These are phyloP conservation scores for Triplophysa tibetana DNA, from an alignment of 2,113 vertebrate species.

Conservation along the genomic window DNA sequence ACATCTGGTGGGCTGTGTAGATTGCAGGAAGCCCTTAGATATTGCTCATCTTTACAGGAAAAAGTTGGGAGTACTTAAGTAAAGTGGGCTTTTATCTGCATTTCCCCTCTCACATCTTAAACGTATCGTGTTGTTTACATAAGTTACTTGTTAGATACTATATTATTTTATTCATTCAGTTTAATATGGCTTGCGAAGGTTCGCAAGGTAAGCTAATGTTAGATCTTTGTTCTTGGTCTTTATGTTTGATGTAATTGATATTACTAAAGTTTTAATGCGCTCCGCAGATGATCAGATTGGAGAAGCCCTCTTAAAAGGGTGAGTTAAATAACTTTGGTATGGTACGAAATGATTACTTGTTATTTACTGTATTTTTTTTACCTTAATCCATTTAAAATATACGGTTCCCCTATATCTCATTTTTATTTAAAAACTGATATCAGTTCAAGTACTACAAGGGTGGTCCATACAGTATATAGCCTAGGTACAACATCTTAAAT, in stretches of 20 bases:
- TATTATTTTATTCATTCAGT: background rate
- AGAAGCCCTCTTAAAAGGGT: slow-evolving; percentile 41
- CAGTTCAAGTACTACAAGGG: too few relatives aligned
- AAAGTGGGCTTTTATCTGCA: background rate
- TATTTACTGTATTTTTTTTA: background rate
- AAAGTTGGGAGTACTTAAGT: background rate
- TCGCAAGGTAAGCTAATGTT: slow-evolving; percentile 16
- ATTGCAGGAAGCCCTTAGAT: background rate
- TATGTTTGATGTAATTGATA: background rate
- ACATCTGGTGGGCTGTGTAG: background rate
- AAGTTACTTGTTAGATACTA: too few relatives aligned
- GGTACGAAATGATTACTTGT: background rate
- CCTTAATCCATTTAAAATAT: too few relatives aligned
- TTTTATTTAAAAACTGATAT: too few relatives aligned
- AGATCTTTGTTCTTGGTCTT: background rate
- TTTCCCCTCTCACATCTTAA: background rate
- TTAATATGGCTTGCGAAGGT: slow-evolving; percentile 39
- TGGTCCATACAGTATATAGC: too few relatives aligned
- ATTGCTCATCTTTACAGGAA: background rate
- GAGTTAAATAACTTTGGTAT: background rate
- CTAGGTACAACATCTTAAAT: too few relatives aligned
- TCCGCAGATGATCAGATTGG: slow-evolving; percentile 46
- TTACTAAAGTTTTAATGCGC: background rate
- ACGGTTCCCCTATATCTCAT: too few relatives aligned
- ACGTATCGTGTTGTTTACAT: too few relatives aligned